A percentile compares a stretch with the other conserved stretches of the same genome.
Conservation (phyloP, 2,888 invertebrate genomes). For the Heterodera filipjevi region DNA sequence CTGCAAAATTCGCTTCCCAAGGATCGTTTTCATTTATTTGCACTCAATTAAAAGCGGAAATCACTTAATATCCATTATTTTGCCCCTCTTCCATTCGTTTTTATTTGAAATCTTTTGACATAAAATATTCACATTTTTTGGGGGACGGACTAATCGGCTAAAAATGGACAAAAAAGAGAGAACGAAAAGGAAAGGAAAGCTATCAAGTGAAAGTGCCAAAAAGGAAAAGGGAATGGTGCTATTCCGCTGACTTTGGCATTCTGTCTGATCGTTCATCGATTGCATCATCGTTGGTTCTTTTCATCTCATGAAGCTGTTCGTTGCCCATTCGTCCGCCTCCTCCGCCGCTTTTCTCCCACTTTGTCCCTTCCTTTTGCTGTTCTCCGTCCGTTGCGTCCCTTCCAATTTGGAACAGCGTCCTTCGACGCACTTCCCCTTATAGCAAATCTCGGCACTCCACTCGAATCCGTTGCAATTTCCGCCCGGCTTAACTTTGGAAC, state of each 20-base stretch:
- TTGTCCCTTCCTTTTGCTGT: slow-evolving; percentile 3
- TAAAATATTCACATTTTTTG: neutral
- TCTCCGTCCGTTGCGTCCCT: neutral
- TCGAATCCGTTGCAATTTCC: slow-evolving; percentile 61
- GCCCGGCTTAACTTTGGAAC: slow-evolving; percentile 54
- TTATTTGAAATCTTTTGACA: neutral
- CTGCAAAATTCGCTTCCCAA: neutral
- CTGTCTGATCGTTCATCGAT: neutral
- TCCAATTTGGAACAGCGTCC: slow-evolving; percentile 42
- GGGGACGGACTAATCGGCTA: neutral
- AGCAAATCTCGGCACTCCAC: slow-evolving; percentile 51
- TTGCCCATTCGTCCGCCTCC: slow-evolving; percentile 14
- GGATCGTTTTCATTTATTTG: neutral
- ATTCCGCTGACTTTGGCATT: too few species aligned
- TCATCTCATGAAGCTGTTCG: slow-evolving; percentile 17
- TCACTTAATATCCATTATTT: neutral
- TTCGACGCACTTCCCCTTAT: slow-evolving; percentile 48
- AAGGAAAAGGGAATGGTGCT: too few species aligned
- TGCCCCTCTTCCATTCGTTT: neutral
- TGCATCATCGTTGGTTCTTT: neutral
- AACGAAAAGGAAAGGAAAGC: neutral
- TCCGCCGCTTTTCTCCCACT: neutral
- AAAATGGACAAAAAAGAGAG: neutral
- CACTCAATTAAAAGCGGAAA: neutral
- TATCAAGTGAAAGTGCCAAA: neutral